Conservation (phyloP, 2,888 invertebrate species). For the Cerceris ruficornis region DNA sequence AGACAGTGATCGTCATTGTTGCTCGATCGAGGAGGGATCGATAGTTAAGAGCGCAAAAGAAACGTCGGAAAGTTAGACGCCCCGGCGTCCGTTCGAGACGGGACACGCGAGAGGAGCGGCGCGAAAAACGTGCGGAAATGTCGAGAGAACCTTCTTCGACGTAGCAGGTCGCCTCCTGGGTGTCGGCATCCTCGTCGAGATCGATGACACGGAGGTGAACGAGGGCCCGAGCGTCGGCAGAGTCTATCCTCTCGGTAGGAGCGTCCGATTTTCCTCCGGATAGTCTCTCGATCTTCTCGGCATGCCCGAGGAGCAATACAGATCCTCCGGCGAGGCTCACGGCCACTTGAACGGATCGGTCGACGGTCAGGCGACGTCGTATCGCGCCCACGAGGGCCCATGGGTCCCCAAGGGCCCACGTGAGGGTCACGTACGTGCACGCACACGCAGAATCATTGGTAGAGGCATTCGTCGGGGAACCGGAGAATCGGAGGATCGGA, state of each 20-base stretch:
- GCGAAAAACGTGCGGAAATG: constrained; percentile 19
- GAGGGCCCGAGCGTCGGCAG: constrained; percentile 80
- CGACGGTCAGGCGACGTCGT: constrained; percentile 72
- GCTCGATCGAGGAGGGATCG: background rate
- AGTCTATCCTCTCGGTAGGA: constrained; percentile 26
- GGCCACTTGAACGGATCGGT: constrained; percentile 78
- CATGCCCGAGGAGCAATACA: constrained; percentile 74
- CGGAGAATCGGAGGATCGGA: too few species aligned
- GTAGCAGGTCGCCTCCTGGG: constrained; percentile 79
- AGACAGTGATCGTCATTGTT: background rate
- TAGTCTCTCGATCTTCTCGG: constrained; percentile 40
- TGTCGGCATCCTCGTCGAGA: constrained; percentile 73
- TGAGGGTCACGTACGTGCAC: constrained; percentile 2
- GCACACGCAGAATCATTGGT: background rate
- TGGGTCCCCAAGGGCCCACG: too few species aligned
- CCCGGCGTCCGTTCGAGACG: background rate
- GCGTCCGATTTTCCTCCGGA: constrained; percentile 71
- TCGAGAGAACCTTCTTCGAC: constrained; percentile 76
- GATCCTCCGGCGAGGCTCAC: constrained; percentile 80
- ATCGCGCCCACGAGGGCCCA: constrained; percentile 15
- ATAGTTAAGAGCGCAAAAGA: too few species aligned
- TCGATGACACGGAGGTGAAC: constrained; percentile 77
- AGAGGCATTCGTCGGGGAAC: too few species aligned
- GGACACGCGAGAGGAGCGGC: background rate
- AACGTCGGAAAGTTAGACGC: too few species aligned